Conservation (phyloP, 2,113 vertebrate genomes). For the Actenoides lindsayi region DNA sequence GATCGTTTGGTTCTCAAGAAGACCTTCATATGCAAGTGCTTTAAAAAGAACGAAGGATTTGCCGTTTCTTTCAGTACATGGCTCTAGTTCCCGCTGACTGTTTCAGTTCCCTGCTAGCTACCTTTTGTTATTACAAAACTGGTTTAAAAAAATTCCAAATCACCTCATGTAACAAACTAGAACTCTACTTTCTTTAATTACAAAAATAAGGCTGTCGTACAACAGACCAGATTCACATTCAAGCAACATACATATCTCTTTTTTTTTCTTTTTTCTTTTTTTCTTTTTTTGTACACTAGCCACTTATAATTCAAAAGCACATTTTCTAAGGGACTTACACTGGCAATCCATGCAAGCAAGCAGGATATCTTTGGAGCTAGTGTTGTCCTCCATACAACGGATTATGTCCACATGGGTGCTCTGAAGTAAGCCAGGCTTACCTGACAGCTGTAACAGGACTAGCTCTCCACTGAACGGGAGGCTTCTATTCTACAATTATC, state of each 20-base stretch:
- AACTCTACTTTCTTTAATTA: conserved; percentile 26
- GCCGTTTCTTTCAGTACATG: background rate
- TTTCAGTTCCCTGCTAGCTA: background rate
- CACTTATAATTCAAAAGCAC: background rate
- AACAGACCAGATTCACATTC: conserved; percentile 1
- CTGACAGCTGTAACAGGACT: background rate
- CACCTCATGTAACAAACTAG: conserved; percentile 48
- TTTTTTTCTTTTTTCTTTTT: background rate
- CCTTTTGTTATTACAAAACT: conserved; percentile 22
- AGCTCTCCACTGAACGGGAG: background rate
- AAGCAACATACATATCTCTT: background rate
- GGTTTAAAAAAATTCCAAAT: background rate
- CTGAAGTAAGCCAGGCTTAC: background rate
- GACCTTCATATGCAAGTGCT: background rate
- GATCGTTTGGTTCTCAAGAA: background rate
- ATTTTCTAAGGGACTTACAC: background rate
- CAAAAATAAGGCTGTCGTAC: conserved; percentile 40
- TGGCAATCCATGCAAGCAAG: background rate
- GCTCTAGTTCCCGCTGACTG: background rate
- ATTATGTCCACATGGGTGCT: background rate
- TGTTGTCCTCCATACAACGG: background rate
- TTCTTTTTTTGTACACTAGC: background rate
- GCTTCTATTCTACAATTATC: background rate
- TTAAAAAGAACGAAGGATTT: background rate
- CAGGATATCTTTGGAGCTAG: background rate